A percentile compares a stretch with the other conserved stretches of the same genome.
Evolutionary conservation across 2,113 vertebrate genomes (phyloP).

Genomic region (Ammodytes marinus): DNA sequence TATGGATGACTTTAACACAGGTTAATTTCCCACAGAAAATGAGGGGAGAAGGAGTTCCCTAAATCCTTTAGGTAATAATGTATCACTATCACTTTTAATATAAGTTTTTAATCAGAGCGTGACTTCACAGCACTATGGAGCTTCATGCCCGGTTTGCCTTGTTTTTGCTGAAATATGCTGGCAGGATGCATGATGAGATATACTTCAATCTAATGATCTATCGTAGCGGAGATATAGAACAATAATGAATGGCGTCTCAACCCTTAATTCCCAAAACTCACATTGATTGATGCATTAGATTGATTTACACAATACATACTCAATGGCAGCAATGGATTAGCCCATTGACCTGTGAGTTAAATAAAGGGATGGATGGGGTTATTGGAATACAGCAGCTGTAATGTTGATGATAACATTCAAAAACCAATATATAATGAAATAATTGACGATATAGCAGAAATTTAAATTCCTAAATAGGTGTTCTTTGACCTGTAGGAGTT

Average conservation of each 20-base stretch:
- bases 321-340: slow-evolving; percentile 8
- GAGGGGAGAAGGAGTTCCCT: slow-evolving; percentile 81
- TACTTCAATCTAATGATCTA: slow-evolving; percentile 96
- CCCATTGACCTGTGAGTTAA: slow-evolving; percentile 39
- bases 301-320: slow-evolving; percentile 42
- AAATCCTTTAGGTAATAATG: slow-evolving; percentile 96
- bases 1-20: slow-evolving; percentile 78
- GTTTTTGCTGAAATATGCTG: slow-evolving; percentile 97
- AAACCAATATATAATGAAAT: not conserved
- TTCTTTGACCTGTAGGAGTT: slow-evolving; percentile 6
- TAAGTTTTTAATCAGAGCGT: slow-evolving; percentile 99
- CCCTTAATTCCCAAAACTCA: slow-evolving; percentile 28
- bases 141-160: slow-evolving; percentile 95
- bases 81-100: slow-evolving; percentile 99
- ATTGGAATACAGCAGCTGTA: slow-evolving; percentile 10
- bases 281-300: slow-evolving; percentile 38
- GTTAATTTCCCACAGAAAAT: slow-evolving; percentile 76
- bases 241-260: slow-evolving; percentile 84
- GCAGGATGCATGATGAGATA: slow-evolving; percentile 89
- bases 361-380: slow-evolving; percentile 19
- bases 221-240: slow-evolving; percentile 89
- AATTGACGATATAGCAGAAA: slow-evolving; percentile 19
- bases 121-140: slow-evolving; percentile 95
- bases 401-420: not conserved
- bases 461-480: not conserved